Conservation (phyloP, 2,797 vertebrate genomes). For the Hyperoplus lanceolatus region DNA sequence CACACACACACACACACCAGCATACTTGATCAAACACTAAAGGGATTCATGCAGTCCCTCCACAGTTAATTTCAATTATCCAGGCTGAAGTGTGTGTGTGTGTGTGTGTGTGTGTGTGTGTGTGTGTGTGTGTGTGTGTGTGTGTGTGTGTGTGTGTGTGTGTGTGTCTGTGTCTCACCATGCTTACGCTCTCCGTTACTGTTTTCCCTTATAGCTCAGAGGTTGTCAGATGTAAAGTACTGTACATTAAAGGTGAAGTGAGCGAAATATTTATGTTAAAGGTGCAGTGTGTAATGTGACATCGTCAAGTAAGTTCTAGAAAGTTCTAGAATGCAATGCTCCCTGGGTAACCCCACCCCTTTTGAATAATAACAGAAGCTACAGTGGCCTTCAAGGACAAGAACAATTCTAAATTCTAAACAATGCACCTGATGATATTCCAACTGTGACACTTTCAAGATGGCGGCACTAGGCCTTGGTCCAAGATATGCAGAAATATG, state of each 20-base stretch:
- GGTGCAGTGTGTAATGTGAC: too few species aligned
- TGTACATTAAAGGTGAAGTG: neutral
- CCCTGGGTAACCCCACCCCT: too few species aligned
- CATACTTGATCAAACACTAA: conserved; percentile 50
- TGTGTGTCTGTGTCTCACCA: conserved; percentile 19
- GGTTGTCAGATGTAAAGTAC: neutral
- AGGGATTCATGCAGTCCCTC: conserved; percentile 63
- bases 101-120: conserved; percentile 23
- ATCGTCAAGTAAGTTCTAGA: too few species aligned
- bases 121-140: conserved; percentile 29
- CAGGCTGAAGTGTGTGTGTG: conserved; percentile 43
- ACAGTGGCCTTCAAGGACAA: too few species aligned
- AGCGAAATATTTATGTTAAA: too few species aligned
- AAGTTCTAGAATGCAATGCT: too few species aligned
- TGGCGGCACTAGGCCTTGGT: too few species aligned
- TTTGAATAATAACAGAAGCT: too few species aligned
- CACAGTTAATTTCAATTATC: conserved; percentile 68
- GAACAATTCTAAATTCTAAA: too few species aligned
- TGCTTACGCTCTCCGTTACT: neutral
- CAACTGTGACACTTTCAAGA: too few species aligned
- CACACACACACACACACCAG: conserved; percentile 11
- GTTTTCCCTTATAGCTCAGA: neutral
- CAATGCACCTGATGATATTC: too few species aligned
- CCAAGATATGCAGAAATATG: too few species aligned
- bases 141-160: conserved; percentile 10